phyloP scores from a whole-genome alignment of 2,888 invertebrate genomes.

The Phaonia tiefii region DNA sequence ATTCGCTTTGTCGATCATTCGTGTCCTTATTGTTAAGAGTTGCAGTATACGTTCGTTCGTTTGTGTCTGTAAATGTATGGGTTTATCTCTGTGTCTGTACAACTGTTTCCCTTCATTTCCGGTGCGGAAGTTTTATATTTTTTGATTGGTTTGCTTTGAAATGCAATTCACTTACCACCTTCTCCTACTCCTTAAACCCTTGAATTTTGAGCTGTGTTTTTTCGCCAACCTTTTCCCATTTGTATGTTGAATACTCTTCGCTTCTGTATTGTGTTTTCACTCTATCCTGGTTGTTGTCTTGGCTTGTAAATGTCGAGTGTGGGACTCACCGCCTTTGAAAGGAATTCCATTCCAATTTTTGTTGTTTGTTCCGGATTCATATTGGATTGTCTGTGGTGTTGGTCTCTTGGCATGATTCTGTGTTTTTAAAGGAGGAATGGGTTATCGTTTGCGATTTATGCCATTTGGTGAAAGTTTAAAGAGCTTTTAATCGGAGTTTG shows the following conservation, averaged over 20 bases:
- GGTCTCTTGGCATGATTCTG: conserved; percentile 64
- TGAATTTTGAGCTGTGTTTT: neutral
- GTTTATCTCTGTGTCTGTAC: conserved; percentile 15
- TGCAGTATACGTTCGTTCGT: no score
- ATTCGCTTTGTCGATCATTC: no score
- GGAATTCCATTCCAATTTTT: no score
- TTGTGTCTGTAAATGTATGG: neutral
- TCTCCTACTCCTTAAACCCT: no score
- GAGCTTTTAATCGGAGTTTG: no score
- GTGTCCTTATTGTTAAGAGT: no score
- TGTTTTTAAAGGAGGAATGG: conserved; percentile 25
- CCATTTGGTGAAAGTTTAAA: neutral
- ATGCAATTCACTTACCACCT: conserved; percentile 11
- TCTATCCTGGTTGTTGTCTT: conserved; percentile 22
- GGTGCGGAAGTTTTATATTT: conserved; percentile 48
- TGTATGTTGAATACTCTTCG: conserved; percentile 31
- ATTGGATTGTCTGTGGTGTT: conserved; percentile 49
- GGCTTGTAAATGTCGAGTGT: conserved; percentile 23
- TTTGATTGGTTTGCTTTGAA: conserved; percentile 48
- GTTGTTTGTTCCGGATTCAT: conserved; percentile 25
- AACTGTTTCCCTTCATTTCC: conserved; percentile 59
- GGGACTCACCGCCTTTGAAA: neutral
- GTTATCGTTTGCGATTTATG: conserved; percentile 6
- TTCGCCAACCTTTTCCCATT: no score
- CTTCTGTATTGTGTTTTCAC: neutral